Base-by-base conservation (phyloP, 2,797 vertebrate species). In the Calcarius lapponicus region DNA sequence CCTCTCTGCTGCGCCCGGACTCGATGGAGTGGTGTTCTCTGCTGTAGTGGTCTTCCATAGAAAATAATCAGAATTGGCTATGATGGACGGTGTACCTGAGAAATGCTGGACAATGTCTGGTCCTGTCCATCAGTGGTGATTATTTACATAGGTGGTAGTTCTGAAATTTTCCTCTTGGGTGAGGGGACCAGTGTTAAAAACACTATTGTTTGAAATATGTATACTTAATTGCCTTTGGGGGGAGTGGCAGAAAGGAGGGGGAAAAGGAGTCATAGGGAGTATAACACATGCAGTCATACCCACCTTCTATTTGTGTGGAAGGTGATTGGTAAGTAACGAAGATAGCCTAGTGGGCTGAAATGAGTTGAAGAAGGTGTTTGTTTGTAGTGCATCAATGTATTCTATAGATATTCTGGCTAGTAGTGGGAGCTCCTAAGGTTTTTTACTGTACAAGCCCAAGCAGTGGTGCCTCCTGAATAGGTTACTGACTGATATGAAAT, bases 201-300 rank as follows among this genome's bases (percentile, higher is more conserved):
- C 72, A n/a, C 4, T 88, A 25, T 34, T 42, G 28, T 87, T 80
- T 87, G 60, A 67, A 61, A 11, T 60, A 57, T 5, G 12, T 78
- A 29, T 60, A 1, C 0, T 73, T 73, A 19, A 11, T 53, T 76
- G 45, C 48, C 28, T 85, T 70, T 25, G 26, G 64, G 20, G 56
- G 51, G 57, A 40, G 43, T 36, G 53, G 24, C 24, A 73, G 79
- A 79, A 84, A 7, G n/a, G 2, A 25, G 13, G n/a, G 21, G 17
- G 17, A 24, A 40, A 65, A 43, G 24, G 14, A 88, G 17, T 42
- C 3, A 0, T 22, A 17, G 1, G 5, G 74, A 80, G 32, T 53
- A 21, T 53, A 60, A 32, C 1, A 0, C 3, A 0, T 47, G 58
- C 7, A 25, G 0, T 84, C 7, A 2, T 53, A 20, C 11, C 29